Conservation (phyloP, 2,113 vertebrate genomes). For the Mastomys natalensis region DNA sequence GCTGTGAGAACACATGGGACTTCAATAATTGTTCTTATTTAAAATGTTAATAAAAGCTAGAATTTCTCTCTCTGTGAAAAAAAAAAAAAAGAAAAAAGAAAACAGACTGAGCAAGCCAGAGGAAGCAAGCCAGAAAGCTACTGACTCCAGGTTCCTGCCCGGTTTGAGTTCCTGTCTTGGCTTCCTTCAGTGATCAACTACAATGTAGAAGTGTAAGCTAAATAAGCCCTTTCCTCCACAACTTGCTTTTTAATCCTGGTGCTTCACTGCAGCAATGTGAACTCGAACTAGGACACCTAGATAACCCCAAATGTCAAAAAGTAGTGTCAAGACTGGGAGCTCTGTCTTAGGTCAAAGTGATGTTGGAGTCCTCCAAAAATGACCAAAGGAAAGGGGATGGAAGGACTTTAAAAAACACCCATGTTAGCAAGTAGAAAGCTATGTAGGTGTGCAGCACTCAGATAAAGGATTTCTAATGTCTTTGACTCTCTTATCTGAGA, state of each 20-base stretch:
- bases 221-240: neutral
- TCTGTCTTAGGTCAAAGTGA: neutral
- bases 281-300: neutral
- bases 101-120: neutral
- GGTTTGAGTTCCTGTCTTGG: neutral
- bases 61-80: neutral
- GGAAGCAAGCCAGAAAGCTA: neutral
- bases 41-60: conserved; percentile 19
- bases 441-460: neutral
- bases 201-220: neutral
- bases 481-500: neutral
- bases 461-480: neutral
- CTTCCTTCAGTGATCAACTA: neutral
- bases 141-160: neutral
- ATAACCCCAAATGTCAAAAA: neutral
- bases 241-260: neutral
- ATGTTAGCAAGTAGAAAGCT: neutral
- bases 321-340: neutral
- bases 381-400: neutral
- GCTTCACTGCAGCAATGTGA: neutral
- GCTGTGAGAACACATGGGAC: neutral
- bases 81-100: no score
- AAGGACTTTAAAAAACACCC: neutral
- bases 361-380: neutral
- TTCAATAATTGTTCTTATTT: conserved; percentile 8